Percentiles rank a stretch among this genome's conserved stretches.
Conservation (phyloP, 2,113 vertebrate species). For the Parus major region DNA sequence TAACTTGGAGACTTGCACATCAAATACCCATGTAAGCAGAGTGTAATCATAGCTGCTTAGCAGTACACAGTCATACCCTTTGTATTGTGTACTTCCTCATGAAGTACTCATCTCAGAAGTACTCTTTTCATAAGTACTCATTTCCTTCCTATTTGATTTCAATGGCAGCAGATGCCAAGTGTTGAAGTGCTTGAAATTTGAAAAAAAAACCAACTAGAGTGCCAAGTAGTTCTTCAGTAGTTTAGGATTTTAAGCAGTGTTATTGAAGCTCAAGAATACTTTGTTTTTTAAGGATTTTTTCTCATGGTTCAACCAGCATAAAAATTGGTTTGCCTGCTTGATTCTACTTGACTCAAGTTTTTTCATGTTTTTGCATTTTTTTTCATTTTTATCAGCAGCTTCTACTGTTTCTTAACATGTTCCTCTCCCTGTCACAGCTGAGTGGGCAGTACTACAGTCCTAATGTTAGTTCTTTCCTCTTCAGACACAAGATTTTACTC, state of each 20-base stretch:
- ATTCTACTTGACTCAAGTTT: not conserved
- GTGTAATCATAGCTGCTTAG: not conserved
- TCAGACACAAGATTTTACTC: not conserved
- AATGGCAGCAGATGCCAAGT: not conserved
- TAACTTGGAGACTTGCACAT: not conserved
- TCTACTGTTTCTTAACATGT: not conserved
- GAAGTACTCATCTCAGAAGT: not conserved
- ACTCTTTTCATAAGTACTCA: not conserved
- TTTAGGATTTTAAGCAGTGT: not conserved
- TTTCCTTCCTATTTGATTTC: not conserved
- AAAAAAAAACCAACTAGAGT: not conserved
- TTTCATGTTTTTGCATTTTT: not conserved
- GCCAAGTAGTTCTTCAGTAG: not conserved
- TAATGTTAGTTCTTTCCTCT: not conserved
- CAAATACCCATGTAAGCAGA: not conserved
- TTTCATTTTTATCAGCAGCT: not conserved
- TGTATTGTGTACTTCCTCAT: not conserved
- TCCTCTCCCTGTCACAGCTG: fast-evolving
- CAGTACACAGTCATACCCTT: not conserved
- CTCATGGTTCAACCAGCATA: not conserved
- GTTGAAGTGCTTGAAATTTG: fast-evolving
- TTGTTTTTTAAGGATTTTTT: not conserved
- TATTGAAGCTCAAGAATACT: not conserved
- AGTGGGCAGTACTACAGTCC: not conserved
- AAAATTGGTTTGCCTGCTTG: not conserved